Evolutionary conservation across 37 sponge, comb jelly and placozoan species (phyloP).

Genomic region (Spongilla lacustris): DNA sequence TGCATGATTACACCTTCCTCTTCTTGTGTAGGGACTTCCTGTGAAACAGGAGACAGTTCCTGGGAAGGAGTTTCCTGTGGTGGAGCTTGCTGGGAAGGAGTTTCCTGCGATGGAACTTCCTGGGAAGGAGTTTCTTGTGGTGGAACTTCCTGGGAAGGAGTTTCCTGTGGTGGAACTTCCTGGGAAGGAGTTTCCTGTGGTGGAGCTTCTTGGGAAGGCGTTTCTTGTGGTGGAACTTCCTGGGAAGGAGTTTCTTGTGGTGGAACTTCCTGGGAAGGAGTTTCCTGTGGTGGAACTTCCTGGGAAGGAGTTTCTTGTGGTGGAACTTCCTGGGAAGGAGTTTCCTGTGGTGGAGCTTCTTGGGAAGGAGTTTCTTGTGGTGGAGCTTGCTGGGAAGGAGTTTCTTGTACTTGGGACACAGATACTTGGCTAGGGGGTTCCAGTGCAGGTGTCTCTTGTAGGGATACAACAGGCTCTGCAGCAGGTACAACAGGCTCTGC

Average conservation of each 20-base stretch:
- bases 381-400: background rate
- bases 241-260: background rate
- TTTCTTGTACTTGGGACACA: no score
- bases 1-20: no score
- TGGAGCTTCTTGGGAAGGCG: background rate
- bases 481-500: background rate
- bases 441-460: background rate
- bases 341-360: background rate
- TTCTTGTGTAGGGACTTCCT: no score
- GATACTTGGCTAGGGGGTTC: background rate
- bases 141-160: background rate
- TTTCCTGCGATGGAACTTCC: background rate
- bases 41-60: no score
- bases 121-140: background rate
- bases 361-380: background rate
- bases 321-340: background rate
- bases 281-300: background rate
- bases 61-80: no score
- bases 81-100: no score
- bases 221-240: background rate
- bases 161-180: background rate
- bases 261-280: background rate
- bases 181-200: background rate
- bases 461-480: background rate
- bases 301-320: background rate